Conservation (phyloP, 2,113 vertebrate genomes). For the Ascaphus truei region DNA sequence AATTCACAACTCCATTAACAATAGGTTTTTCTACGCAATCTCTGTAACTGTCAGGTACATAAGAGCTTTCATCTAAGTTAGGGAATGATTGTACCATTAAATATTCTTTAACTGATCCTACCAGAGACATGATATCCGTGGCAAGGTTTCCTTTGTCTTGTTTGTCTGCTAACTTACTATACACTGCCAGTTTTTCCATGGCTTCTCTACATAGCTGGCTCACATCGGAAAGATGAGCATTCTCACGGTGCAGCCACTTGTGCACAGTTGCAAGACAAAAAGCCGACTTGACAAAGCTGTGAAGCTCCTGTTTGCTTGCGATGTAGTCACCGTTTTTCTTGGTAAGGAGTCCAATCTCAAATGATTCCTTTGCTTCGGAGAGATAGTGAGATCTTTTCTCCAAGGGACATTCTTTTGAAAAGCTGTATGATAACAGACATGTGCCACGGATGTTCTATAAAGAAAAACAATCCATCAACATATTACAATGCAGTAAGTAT, state of each 20-base stretch:
- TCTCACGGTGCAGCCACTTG: slow-evolving; percentile 60
- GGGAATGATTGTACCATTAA: slow-evolving; percentile 63
- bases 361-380: slow-evolving; percentile 75
- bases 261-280: slow-evolving; percentile 72
- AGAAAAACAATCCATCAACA: slow-evolving; percentile 29
- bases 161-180: slow-evolving; percentile 45
- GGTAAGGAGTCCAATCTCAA: slow-evolving; percentile 81
- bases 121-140: slow-evolving; percentile 65
- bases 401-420: slow-evolving; percentile 68
- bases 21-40: slow-evolving; percentile 40
- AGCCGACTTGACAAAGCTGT: slow-evolving; percentile 81
- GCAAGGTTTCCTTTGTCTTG: slow-evolving; percentile 60
- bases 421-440: slow-evolving; percentile 80
- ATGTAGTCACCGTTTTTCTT: slow-evolving; percentile 54
- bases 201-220: slow-evolving; percentile 64
- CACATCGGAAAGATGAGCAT: slow-evolving; percentile 4
- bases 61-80: slow-evolving; percentile 70
- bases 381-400: slow-evolving; percentile 59
- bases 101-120: slow-evolving; percentile 58
- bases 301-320: slow-evolving; percentile 84
- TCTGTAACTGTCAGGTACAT: slow-evolving; percentile 76
- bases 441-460: slow-evolving; percentile 79
- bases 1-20: slow-evolving; percentile 51
- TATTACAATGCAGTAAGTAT: no score
- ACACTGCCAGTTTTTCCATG: slow-evolving; percentile 62